These are phyloP conservation scores for Cliona cf. orientalis DNA, from an alignment of 37 sponge, comb jelly and placozoan genomes.

Conservation along the genomic window DNA sequence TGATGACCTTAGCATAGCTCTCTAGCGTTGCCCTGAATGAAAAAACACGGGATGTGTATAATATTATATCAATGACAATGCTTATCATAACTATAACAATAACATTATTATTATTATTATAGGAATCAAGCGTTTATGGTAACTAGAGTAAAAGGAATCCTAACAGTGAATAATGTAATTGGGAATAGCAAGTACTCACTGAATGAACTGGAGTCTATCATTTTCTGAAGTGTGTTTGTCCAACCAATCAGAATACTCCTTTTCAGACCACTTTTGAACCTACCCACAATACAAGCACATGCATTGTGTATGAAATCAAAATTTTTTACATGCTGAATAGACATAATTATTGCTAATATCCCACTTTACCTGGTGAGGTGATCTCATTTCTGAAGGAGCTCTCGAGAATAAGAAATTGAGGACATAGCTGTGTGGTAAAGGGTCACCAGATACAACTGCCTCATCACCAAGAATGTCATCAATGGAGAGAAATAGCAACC, in stretches of 20 bases:
- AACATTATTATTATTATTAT: no score
- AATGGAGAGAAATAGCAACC: conserved; percentile 62
- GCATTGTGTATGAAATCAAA: no score
- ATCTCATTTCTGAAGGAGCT: conserved; percentile 72
- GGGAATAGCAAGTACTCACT: no score
- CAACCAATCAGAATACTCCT: conserved; percentile 84
- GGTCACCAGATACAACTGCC: conserved; percentile 42
- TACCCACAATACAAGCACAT: conserved; percentile 24
- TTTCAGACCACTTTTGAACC: conserved; percentile 78
- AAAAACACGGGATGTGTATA: no score
- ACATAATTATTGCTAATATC: not conserved
- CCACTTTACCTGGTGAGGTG: conserved; percentile 89
- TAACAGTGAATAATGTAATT: no score
- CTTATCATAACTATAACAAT: no score
- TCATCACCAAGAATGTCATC: conserved; percentile 43
- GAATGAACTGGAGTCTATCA: conserved; percentile 78
- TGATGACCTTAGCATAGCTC: no score
- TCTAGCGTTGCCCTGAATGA: no score
- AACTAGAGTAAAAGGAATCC: not conserved
- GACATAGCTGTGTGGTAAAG: conserved; percentile 79
- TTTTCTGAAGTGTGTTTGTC: conserved; percentile 70
- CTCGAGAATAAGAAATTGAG: conserved; percentile 78
- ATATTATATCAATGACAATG: no score
- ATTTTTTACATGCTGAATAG: not conserved
- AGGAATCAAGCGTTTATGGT: not conserved